Percentiles rank a stretch among this genome's conserved stretches.
phyloP scores from a whole-genome alignment of 1,140 invertebrate genomes.

The Achatina immaculata region DNA sequence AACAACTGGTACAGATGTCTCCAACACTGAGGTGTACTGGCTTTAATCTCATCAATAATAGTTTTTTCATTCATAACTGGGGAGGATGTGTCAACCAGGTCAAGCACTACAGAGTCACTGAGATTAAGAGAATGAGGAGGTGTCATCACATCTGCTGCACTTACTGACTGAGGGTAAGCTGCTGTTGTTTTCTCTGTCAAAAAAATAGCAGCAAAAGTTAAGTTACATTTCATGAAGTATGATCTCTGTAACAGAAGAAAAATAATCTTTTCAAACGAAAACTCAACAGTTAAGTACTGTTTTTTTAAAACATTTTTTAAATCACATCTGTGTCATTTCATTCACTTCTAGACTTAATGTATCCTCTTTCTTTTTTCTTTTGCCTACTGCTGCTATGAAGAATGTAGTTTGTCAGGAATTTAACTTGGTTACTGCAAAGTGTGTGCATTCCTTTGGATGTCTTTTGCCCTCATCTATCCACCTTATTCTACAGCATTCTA shows the following conservation, averaged over 20 bases:
- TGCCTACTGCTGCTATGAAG: no score
- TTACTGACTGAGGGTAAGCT: neutral
- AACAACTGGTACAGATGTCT: slow-evolving; percentile 92
- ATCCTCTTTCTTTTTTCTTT: no score
- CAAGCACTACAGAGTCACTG: slow-evolving; percentile 70
- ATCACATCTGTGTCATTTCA: no score
- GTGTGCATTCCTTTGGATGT: no score
- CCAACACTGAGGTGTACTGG: slow-evolving; percentile 87
- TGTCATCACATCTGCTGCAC: slow-evolving; percentile 50
- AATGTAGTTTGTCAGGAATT: no score
- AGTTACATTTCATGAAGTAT: no score
- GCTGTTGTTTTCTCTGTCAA: neutral
- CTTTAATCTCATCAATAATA: slow-evolving; percentile 71
- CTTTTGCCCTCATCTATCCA: no score
- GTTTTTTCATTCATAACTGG: slow-evolving; percentile 69
- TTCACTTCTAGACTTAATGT: no score
- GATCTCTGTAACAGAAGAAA: no score
- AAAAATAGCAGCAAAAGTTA: neutral
- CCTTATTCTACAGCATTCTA: no score
- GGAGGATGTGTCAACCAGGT: slow-evolving; percentile 68
- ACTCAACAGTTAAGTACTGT: slow-evolving; percentile 18
- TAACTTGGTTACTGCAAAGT: no score
- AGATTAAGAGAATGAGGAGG: slow-evolving; percentile 64
- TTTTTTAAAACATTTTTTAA: no score
- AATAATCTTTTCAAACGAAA: slow-evolving; percentile 15